These are phyloP conservation scores for Tamandua tetradactyla DNA, from an alignment of 2,797 vertebrate species.

Conservation along the genomic window DNA sequence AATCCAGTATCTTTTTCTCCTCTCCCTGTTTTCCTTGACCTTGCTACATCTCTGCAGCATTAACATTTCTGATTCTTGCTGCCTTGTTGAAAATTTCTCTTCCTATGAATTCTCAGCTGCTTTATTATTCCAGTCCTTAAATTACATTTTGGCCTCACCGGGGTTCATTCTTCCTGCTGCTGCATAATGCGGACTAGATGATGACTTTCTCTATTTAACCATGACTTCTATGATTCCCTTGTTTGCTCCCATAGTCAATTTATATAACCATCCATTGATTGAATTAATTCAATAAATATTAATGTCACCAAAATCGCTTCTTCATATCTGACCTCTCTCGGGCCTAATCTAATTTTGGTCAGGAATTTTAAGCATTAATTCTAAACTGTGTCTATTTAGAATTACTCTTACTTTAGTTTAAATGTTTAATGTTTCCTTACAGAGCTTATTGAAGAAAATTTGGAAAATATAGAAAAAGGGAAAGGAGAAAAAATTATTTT, in stretches of 20 bases:
- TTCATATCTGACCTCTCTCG: background rate
- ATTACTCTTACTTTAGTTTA: constrained; percentile 43
- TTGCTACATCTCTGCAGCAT: background rate
- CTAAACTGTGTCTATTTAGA: constrained; percentile 38
- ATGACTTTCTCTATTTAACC: constrained; percentile 39
- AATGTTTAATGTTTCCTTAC: constrained; percentile 29
- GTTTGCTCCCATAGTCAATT: background rate
- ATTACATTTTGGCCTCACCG: background rate
- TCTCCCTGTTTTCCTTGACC: background rate
- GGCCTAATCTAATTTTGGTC: constrained; percentile 36
- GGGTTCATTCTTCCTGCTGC: constrained; percentile 43
- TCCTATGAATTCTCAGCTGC: background rate
- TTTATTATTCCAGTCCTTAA: constrained; percentile 58
- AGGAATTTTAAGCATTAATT: constrained; percentile 29
- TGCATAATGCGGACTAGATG: background rate
- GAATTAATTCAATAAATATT: constrained; percentile 19
- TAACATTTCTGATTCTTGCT: constrained; percentile 32
- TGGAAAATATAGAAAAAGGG: background rate
- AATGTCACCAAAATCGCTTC: background rate
- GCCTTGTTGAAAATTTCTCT: background rate
- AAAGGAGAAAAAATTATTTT: background rate
- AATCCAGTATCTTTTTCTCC: background rate
- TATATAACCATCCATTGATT: background rate
- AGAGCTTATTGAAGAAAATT: constrained; percentile 26
- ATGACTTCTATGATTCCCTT: background rate